phyloP scores from a whole-genome alignment of 2,888 invertebrate species.

The Yponomeuta plumbellus region DNA sequence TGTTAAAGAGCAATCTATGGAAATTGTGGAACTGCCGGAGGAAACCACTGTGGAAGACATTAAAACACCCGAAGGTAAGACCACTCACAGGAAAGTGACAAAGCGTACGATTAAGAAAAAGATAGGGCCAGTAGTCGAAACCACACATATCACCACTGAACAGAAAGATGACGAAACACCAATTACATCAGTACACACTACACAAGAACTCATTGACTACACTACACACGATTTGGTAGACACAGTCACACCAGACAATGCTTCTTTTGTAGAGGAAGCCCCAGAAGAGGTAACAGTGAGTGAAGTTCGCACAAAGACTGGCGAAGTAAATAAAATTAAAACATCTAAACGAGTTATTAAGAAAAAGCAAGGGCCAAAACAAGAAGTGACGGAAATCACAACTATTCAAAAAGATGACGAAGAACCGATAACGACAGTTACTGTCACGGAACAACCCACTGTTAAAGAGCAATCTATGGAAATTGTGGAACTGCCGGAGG shows the following conservation, averaged over 20 bases:
- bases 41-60: conserved; percentile 25
- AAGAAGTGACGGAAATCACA: conserved; percentile 45
- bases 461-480: conserved; percentile 21
- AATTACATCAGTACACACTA: conserved; percentile 31
- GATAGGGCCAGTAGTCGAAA: conserved; percentile 42
- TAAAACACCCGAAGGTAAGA: conserved; percentile 17
- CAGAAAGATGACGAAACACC: conserved; percentile 49
- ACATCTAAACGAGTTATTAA: conserved; percentile 38
- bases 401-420: conserved; percentile 38
- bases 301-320: conserved; percentile 34
- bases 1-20: conserved; percentile 24
- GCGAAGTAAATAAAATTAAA: conserved; percentile 19
- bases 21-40: conserved; percentile 30
- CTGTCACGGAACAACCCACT: conserved; percentile 26
- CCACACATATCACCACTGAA: conserved; percentile 61
- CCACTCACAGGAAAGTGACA: conserved; percentile 13
- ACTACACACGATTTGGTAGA: conserved; percentile 22
- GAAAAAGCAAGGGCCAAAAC: conserved; percentile 37
- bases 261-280: conserved; percentile 22
- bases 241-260: conserved; percentile 16
- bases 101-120: conserved; percentile 36
- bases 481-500: conserved; percentile 31
- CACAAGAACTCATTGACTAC: conserved; percentile 24
- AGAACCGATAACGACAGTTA: conserved; percentile 31
- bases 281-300: conserved; percentile 43